Base-by-base conservation (phyloP, 1,140 invertebrate species). In the Mya arenaria region DNA sequence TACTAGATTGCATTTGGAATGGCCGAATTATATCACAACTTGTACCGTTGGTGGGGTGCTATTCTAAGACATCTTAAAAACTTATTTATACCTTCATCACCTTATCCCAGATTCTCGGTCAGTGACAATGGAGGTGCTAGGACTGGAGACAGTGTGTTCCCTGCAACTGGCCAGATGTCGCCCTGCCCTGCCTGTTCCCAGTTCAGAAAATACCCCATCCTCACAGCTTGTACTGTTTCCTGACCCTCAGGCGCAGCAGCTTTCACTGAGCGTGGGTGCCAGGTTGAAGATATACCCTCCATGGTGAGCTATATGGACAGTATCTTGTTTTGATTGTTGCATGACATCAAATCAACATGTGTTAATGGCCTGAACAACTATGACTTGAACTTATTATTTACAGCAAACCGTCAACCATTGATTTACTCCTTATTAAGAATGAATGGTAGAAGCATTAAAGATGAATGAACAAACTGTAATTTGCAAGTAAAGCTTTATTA, bases 281-380 rank as follows among this genome's bases (percentile, higher is more conserved):
- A 34, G 39, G 48, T 69, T 80, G 36, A 80, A 71, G 25, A 80
- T 80, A 39, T 80, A 69, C 36, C 77, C 77, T 28, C 77, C 77
- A 69, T 80, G 77, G 77, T 80, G 41, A 41, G 36, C 41, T 48
- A 10, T 10, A 10, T 13, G 41, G 41, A 10, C 19, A 48, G 10
- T 48, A 10, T 48, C 10, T 10, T 48, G 10, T 48, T 13, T 13
- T 48, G 41, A 10, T 48, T 10, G 41, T 48, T 48, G 41, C 41
- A 48, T 48, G 19, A 13, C 41, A 19, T 19, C 41, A 48, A 13
- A 13, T 48, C 41, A 48, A 48, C 41, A n/a, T n/a, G n/a, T n/a
- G n/a, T n/a, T n/a, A n/a, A n/a, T n/a, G n/a, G n/a, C n/a, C n/a
- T n/a, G n/a, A n/a, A n/a, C n/a, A n/a, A n/a, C n/a, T n/a, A n/a